Base-by-base conservation (phyloP, 2,888 invertebrate species). In the Phlogophora meticulosa region DNA sequence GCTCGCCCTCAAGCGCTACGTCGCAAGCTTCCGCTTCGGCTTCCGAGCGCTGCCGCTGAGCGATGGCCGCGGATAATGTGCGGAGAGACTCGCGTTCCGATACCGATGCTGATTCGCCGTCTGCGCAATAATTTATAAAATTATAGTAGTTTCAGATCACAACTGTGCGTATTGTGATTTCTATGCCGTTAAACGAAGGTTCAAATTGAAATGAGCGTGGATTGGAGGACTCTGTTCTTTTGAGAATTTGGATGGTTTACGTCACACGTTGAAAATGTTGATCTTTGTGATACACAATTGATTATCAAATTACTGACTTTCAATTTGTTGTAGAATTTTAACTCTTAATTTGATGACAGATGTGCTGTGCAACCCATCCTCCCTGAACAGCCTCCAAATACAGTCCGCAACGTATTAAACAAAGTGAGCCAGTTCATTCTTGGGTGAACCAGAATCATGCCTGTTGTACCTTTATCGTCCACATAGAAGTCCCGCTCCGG, bases 51-150 rank as follows among this genome's bases (percentile, higher is more conserved):
- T 98, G 97, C 0, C 98, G 96, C 86, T 96, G 96, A 55, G 97
- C 96, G 87, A 98, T 98, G 59, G 98, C 97, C 81, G 97, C 97
- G 0, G 98, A 97, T 10, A 98, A 92, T 89, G 97, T 98, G 84
- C 97, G 97, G 46, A 98, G 95, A 46, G 98, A 98, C 85, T 98
- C 98, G 79, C 96, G 96, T 81, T 95, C 95, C 9, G 94, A 94
- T 81, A 81, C 95, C 71, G 90, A 92, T 10, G 84, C 90, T 0
- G 91, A 92, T 67, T 91, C 89, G 32, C 87, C 83, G 17, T 90
- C 88, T 90, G 38, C 13, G 5, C 13, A 15, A 7, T 13, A 9
- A 4, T 17, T 13, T 7, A 32, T 49, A 32, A 13, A 22, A 2
- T n/a, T 53, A 22, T 2, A 15, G 4, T 7, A 22, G 15, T 22